Base-by-base conservation (phyloP, 2,888 invertebrate genomes). In the Athripsodes cinereus region DNA sequence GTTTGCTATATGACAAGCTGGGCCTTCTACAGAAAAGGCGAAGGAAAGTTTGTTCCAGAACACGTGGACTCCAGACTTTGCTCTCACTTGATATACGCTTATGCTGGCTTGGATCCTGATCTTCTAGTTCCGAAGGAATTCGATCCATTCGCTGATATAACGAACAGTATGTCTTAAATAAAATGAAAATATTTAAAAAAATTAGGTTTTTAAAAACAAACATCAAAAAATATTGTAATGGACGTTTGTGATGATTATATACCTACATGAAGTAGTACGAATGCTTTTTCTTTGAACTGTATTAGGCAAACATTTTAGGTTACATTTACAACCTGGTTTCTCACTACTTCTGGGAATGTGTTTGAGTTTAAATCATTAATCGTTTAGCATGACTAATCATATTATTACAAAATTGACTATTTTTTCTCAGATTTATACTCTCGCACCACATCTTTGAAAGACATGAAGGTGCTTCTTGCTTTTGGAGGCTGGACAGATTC, bases 401-500 rank as follows among this genome's bases (percentile, higher is more conserved):
- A 8, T 11, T 11, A 31, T 31, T 31, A 31, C 31, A 6, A 31
- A 31, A 8, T 8, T 31, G 11, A 6, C 6, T 11, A 8, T 31
- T 31, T 16, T 18, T 19, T 47, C 19, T 6, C 20, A 90, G 91
- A 87, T 71, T 81, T 92, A 52, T 95, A 93, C 69, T 83, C 87
- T 66, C 80, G 94, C 63, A 82, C 90, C 1, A 87, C 90, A 0
- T 81, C 86, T 0, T 73, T 90, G 16, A 78, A 80, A 57, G 85
- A 82, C 50, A 76, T 82, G 0, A 80, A 83, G 64, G 86, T 91
- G 0, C 71, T 93, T 5, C 73, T 96, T 26, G 92, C 92, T 1
- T 71, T 96, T 55, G 96, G 96, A n/a, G 96, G 96, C 1, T 96
- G 96, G 96, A 93, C 92, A 0, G 94, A 96, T 71, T 95, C 93